A percentile compares a stretch with the other conserved stretches of the same genome.
phyloP scores from a whole-genome alignment of 2,113 vertebrate species.

The Paradoxurus hermaphroditus region DNA sequence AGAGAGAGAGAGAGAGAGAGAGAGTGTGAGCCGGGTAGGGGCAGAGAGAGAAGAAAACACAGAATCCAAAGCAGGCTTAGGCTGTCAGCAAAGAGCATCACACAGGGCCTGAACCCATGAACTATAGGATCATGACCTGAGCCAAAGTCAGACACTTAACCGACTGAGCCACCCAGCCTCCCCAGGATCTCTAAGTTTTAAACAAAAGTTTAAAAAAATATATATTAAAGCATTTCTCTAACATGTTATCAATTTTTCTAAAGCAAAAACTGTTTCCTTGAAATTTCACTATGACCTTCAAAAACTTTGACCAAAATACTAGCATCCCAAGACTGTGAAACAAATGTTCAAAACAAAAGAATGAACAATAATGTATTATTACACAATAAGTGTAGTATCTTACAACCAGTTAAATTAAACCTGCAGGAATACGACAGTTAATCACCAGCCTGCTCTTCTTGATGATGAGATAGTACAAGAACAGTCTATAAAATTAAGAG shows the following conservation, averaged over 20 bases:
- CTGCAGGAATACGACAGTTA: neutral
- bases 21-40: too few relatives aligned
- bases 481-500: constrained; percentile 16
- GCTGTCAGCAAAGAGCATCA: too few relatives aligned
- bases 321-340: neutral
- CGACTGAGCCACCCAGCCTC: too few relatives aligned
- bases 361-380: neutral
- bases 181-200: neutral
- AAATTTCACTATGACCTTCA: constrained; percentile 3
- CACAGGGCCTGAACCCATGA: too few relatives aligned
- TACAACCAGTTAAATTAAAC: constrained; percentile 22
- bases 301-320: constrained; percentile 43
- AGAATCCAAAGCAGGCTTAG: too few relatives aligned
- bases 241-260: neutral
- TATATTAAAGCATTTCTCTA: constrained; percentile 20
- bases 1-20: too few relatives aligned
- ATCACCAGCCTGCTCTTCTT: neutral
- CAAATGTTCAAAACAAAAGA: constrained; percentile 32
- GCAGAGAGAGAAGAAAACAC: too few relatives aligned
- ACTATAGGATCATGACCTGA: too few relatives aligned
- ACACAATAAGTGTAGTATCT: neutral
- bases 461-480: neutral
- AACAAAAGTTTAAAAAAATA: neutral
- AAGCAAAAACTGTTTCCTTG: constrained; percentile 27
- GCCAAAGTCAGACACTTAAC: too few relatives aligned